Conservation (phyloP, 2,888 invertebrate genomes). For the Spatulosminthurus flaviceps region DNA sequence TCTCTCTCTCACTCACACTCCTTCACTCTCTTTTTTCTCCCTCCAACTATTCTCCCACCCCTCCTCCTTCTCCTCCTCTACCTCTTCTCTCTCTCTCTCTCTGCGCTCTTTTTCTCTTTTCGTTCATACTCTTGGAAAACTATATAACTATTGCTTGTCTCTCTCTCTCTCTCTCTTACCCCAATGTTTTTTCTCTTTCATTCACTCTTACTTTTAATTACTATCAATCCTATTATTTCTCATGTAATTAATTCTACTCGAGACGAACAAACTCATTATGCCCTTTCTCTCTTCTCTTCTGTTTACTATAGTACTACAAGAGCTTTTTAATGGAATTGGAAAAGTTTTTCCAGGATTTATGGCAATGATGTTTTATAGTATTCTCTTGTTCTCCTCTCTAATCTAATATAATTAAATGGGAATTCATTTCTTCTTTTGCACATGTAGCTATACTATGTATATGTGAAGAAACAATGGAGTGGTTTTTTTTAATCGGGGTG, state of each 20-base stretch:
- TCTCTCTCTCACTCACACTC: background rate
- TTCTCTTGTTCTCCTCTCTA: too few species aligned
- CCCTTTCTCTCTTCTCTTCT: background rate
- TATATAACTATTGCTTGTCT: background rate
- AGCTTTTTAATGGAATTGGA: constrained; percentile 16
- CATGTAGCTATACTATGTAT: too few species aligned
- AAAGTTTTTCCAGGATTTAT: constrained; percentile 3
- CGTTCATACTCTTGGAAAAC: background rate
- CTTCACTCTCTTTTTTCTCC: constrained; percentile 1
- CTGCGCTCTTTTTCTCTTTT: background rate
- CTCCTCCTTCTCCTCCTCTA: background rate
- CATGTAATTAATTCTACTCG: constrained; percentile 8
- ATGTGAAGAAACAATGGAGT: too few species aligned
- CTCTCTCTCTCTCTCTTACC: background rate
- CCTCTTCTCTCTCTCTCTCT: constrained; percentile 23
- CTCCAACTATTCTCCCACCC: background rate
- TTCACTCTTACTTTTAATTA: constrained; percentile 47
- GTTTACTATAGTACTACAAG: too few species aligned
- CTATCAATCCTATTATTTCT: constrained; percentile 34
- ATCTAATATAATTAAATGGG: too few species aligned
- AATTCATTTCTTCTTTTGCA: too few species aligned
- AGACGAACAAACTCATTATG: background rate
- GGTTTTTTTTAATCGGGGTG: too few species aligned
- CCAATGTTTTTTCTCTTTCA: constrained; percentile 20
- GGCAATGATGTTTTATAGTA: too few species aligned